Evolutionary conservation across 30 jellyfish, hydroid and myxozoan genomes (phyloP).

Genomic region (Hydractinia echinata): DNA sequence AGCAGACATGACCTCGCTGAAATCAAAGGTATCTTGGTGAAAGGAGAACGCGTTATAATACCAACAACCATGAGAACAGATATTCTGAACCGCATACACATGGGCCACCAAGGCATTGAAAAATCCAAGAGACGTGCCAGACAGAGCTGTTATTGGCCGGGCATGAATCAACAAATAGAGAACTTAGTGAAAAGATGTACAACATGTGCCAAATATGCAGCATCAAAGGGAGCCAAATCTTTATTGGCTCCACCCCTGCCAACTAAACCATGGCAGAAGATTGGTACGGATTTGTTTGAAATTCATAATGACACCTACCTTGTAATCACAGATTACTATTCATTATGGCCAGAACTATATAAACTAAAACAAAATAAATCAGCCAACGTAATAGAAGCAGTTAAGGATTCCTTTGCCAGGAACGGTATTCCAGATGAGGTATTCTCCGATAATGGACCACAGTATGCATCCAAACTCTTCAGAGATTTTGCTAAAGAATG

Average conservation of each 20-base stretch:
- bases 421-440: slow-evolving; percentile 39
- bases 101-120: slow-evolving; percentile 37
- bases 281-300: slow-evolving; percentile 12
- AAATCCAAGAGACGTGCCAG: slow-evolving; percentile 26
- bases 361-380: background rate
- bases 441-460: slow-evolving; percentile 35
- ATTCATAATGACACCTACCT: background rate
- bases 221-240: slow-evolving; percentile 12
- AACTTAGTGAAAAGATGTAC: too few relatives aligned
- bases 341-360: slow-evolving; percentile 29
- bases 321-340: slow-evolving; percentile 29
- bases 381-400: slow-evolving; percentile 32
- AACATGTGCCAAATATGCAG: too few relatives aligned
- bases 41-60: slow-evolving; percentile 35
- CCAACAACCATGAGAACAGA: slow-evolving; percentile 35
- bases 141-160: too few relatives aligned
- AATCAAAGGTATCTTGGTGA: slow-evolving; percentile 29
- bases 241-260: slow-evolving; percentile 2
- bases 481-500: slow-evolving; percentile 5
- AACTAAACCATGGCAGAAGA: slow-evolving; percentile 28
- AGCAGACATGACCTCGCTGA: slow-evolving; percentile 18
- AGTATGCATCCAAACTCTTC: too few relatives aligned
- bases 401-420: slow-evolving; percentile 34
- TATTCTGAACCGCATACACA: slow-evolving; percentile 29
- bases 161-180: too few relatives aligned